phyloP scores from a whole-genome alignment of 2,113 vertebrate species.

The Syrrhaptes paradoxus region DNA sequence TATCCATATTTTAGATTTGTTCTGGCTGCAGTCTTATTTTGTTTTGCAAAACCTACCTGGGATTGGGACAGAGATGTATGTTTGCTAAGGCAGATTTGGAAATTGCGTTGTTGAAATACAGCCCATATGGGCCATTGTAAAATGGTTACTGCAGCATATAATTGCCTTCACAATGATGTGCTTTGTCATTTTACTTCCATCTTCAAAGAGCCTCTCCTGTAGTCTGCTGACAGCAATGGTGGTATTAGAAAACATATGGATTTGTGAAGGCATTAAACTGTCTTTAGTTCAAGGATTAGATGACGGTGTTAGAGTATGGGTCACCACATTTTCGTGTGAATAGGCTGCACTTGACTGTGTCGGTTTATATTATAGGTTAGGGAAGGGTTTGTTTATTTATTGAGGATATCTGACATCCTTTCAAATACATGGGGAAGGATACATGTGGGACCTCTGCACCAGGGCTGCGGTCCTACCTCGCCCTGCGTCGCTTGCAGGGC shows the following conservation, averaged over 20 bases:
- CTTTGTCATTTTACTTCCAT: constrained; percentile 77
- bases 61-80: constrained; percentile 73
- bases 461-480: neutral
- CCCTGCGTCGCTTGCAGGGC: neutral
- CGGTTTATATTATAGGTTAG: neutral
- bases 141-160: constrained; percentile 77
- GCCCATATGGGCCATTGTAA: constrained; percentile 75
- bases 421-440: accelerated
- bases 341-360: neutral
- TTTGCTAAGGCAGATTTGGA: constrained; percentile 78
- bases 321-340: neutral
- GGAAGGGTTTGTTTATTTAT: neutral
- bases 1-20: constrained; percentile 60
- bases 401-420: neutral
- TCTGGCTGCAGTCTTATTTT: constrained; percentile 53
- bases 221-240: constrained; percentile 70
- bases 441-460: neutral
- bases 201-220: constrained; percentile 74
- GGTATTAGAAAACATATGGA: constrained; percentile 73
- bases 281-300: constrained; percentile 72
- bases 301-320: constrained; percentile 46
- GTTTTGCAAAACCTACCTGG: constrained; percentile 68
- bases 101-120: constrained; percentile 80
- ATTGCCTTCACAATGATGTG: constrained; percentile 80
- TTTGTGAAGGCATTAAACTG: constrained; percentile 68